These are phyloP conservation scores for Speoplatyrhinus poulsoni DNA, from an alignment of 2,113 vertebrate genomes.

Conservation along the genomic window DNA sequence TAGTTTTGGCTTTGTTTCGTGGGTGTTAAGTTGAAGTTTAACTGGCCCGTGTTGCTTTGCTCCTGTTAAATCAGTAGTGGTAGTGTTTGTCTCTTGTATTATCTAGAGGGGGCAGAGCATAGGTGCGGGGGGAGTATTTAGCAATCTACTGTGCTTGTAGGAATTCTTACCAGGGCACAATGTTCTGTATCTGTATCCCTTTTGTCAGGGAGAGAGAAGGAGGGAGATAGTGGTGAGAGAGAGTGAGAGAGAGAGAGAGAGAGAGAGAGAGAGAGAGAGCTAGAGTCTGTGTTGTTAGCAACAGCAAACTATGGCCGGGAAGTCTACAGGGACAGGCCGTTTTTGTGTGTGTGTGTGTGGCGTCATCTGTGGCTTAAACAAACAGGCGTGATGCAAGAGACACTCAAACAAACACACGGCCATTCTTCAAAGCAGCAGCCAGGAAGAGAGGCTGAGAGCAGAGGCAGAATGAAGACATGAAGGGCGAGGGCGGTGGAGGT, in stretches of 20 bases:
- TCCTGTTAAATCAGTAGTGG: neutral
- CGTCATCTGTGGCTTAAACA: constrained; percentile 77
- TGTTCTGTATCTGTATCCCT: constrained; percentile 46
- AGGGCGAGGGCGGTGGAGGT: constrained; percentile 48
- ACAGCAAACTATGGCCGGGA: constrained; percentile 58
- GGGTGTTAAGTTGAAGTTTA: constrained; percentile 46
- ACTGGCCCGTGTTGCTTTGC: constrained; percentile 36
- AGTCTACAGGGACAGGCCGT: constrained; percentile 29
- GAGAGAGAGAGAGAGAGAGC: constrained; percentile 39
- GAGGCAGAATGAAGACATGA: constrained; percentile 51
- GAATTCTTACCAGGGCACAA: constrained; percentile 57
- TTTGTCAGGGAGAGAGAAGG: constrained; percentile 39
- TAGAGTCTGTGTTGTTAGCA: constrained; percentile 65
- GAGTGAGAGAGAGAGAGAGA: constrained; percentile 29
- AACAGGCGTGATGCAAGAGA: constrained; percentile 78
- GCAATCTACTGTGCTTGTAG: constrained; percentile 57
- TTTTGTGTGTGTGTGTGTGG: constrained; percentile 22
- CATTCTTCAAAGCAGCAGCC: constrained; percentile 59
- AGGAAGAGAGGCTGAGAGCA: constrained; percentile 40
- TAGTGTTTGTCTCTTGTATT: constrained; percentile 56
- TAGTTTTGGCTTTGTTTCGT: constrained; percentile 37
- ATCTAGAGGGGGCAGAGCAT: constrained; percentile 48
- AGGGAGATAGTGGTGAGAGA: constrained; percentile 4
- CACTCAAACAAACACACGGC: constrained; percentile 73
- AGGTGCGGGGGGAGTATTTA: constrained; percentile 65